These are phyloP conservation scores for Psilopsiagon aymara DNA, from an alignment of 2,113 vertebrate genomes.

Conservation along the genomic window DNA sequence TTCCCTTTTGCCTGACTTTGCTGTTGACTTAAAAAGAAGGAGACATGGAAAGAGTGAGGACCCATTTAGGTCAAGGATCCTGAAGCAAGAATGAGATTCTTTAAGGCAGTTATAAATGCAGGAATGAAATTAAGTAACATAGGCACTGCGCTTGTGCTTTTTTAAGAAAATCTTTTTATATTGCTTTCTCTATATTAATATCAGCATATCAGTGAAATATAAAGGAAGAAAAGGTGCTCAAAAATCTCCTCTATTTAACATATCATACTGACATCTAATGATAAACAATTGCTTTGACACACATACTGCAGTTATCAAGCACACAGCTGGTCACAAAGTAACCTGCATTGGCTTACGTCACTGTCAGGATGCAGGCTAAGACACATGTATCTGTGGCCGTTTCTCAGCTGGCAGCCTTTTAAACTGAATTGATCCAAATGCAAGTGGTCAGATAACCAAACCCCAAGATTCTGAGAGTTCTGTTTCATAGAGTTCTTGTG, in stretches of 20 bases:
- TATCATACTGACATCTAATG: not conserved
- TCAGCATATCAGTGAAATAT: not conserved
- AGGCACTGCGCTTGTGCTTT: not conserved
- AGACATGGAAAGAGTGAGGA: not conserved
- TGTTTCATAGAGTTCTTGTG: not conserved
- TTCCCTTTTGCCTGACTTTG: not conserved
- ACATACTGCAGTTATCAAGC: not conserved
- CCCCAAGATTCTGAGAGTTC: accelerated
- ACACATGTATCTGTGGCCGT: accelerated
- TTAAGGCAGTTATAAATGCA: not conserved
- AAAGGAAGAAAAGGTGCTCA: not conserved
- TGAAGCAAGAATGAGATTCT: not conserved
- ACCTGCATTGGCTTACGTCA: not conserved
- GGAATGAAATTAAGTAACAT: not conserved
- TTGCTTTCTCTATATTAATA: not conserved
- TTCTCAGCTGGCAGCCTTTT: not conserved
- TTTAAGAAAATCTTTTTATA: not conserved
- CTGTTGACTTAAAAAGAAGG: not conserved
- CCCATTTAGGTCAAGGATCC: not conserved
- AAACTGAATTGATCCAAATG: not conserved
- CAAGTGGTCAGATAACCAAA: not conserved
- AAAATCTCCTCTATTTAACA: not conserved
- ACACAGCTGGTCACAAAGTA: not conserved
- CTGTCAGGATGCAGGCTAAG: not conserved
- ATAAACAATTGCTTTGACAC: not conserved